Evolutionary conservation across 2,888 invertebrate species (phyloP), one percentile per base, ranked within the genome.

Genomic region (Ormyrus pomaceus): DNA sequence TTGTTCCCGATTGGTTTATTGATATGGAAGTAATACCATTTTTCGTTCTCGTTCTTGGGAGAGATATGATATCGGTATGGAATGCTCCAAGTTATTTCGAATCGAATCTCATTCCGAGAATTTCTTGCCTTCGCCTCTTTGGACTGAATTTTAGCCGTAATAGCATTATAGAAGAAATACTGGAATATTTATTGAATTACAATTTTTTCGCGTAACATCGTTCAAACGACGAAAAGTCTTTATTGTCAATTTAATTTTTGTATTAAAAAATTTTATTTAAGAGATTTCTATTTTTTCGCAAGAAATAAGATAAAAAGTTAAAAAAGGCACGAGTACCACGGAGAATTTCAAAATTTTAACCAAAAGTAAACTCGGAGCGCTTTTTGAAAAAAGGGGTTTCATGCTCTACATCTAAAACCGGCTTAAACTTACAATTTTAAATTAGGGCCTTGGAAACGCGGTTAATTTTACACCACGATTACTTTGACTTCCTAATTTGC

Each of bases 1-100:
- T 59, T 50, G 50, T 51, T 66, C 58, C 56, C 61, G 53, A 69
- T 69, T 69, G 69, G 76, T 62, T 69, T 69, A 76, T 69, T 61
- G 61, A 61, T 61, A 62, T 53, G 68, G 46, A 76, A 74, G 56
- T 58, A 58, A 65, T 65, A 48, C n/a, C 19, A 34, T 61, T 71
- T 61, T 71, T 62, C 68, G 58, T 61, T 61, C 68, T 61, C 11
- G 2, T n/a, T 46, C 45, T 13, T 46, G 13, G 19, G 9, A 45
- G 53, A 48, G n/a, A 34, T 34, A 34, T 45, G n/a, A 64, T 58
- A 51, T 64, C 74, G 50, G 58, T 65, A 5, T 48, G 58, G 19
- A 58, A 56, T 6, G 4, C 5, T 62, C 6, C 51, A 62, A 62
- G n/a, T 70, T 55, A 34, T 34, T 50, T 34, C 5, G 13, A 48